phyloP scores from a whole-genome alignment of 2,797 vertebrate species.

The Huso huso region DNA sequence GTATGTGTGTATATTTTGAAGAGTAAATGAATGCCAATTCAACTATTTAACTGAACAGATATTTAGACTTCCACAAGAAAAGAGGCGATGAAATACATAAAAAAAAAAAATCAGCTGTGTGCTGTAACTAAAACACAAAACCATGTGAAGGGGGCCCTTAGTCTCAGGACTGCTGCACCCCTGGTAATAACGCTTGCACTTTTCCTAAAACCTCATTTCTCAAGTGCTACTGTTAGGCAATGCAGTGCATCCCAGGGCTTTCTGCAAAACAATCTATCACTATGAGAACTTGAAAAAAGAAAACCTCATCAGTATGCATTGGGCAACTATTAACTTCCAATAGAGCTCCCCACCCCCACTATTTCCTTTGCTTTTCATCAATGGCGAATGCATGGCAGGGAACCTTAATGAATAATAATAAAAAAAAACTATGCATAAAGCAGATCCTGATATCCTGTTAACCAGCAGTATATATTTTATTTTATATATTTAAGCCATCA shows the following conservation, averaged over 20 bases:
- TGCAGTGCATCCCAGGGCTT: conserved; percentile 54
- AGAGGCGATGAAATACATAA: too few relatives aligned
- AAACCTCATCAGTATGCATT: conserved; percentile 56
- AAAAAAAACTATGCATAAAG: too few relatives aligned
- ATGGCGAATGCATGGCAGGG: conserved; percentile 44
- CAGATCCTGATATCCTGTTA: too few relatives aligned
- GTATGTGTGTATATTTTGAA: conserved; percentile 41
- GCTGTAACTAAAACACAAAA: conserved; percentile 46
- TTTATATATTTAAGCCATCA: too few relatives aligned
- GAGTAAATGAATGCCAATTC: too few relatives aligned
- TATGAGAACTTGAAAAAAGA: conserved; percentile 32
- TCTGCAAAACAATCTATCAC: conserved; percentile 55
- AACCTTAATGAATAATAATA: not conserved
- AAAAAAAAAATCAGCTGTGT: too few relatives aligned
- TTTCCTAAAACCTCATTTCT: conserved; percentile 63
- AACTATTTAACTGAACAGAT: too few relatives aligned
- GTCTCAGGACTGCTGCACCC: too few relatives aligned
- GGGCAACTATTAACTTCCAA: conserved; percentile 46
- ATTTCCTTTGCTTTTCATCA: conserved; percentile 43
- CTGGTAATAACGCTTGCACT: conserved; percentile 58
- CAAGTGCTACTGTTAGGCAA: conserved; percentile 40
- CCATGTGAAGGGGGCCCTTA: conserved; percentile 55
- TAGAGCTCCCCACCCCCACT: conserved; percentile 24
- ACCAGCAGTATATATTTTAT: too few relatives aligned
- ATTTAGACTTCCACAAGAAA: too few relatives aligned